phyloP scores from a whole-genome alignment of 2,797 vertebrate genomes.

The Macropus fuliginosus region DNA sequence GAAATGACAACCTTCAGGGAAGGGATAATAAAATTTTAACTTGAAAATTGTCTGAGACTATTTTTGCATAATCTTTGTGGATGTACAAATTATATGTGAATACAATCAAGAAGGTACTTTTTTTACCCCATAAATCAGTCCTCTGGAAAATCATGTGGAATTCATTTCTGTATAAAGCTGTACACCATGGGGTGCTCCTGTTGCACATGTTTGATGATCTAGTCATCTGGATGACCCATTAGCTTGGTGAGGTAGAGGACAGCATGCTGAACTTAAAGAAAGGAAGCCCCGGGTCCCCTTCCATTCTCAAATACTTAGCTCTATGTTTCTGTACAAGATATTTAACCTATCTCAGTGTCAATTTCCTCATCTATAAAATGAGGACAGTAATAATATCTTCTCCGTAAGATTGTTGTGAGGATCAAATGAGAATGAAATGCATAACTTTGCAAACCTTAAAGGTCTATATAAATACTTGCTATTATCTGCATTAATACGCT shows the following conservation, averaged over 20 bases:
- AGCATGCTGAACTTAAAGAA: not conserved
- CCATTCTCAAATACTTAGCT: not conserved
- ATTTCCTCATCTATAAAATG: not conserved
- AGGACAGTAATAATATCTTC: not conserved
- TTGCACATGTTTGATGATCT: not conserved
- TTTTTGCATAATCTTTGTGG: not conserved
- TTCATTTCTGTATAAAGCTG: not conserved
- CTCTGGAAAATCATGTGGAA: not conserved
- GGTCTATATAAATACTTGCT: not conserved
- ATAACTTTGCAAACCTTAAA: not conserved
- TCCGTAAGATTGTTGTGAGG: not conserved
- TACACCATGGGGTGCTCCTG: not conserved
- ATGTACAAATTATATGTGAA: not conserved
- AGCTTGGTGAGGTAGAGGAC: not conserved
- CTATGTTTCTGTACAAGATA: not conserved
- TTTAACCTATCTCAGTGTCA: not conserved
- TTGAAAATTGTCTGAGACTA: not conserved
- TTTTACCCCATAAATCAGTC: not conserved
- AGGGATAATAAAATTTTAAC: not conserved
- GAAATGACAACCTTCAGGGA: not conserved
- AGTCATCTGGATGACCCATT: not conserved
- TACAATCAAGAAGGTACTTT: not conserved
- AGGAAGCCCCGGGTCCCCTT: not conserved
- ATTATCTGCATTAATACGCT: not conserved
- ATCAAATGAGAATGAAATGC: not conserved